Percentiles rank a stretch among this genome's conserved stretches.
Conservation (phyloP, 2,113 vertebrate genomes). For the Onychostruthus taczanowskii region DNA sequence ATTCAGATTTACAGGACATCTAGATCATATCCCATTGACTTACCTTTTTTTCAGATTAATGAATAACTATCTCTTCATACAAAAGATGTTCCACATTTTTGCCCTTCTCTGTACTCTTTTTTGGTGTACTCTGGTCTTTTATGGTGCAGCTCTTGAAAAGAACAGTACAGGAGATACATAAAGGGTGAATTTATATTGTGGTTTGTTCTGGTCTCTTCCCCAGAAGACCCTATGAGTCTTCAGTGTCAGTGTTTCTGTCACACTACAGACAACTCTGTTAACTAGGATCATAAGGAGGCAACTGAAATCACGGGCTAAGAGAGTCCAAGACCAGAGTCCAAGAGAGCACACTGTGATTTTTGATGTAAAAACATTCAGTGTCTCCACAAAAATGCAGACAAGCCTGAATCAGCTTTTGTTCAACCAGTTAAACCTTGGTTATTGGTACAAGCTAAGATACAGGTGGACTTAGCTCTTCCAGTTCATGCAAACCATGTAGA, state of each 20-base stretch:
- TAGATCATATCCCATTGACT: background rate
- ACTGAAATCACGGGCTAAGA: background rate
- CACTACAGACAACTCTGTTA: background rate
- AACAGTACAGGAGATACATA: background rate
- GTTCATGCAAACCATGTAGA: background rate
- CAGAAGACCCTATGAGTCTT: background rate
- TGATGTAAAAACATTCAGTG: background rate
- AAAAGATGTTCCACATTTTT: background rate
- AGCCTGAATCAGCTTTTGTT: background rate
- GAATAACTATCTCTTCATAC: background rate
- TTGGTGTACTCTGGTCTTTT: background rate
- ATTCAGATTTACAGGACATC: background rate
- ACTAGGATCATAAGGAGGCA: background rate
- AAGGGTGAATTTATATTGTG: background rate
- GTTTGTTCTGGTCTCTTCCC: background rate
- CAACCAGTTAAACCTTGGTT: background rate
- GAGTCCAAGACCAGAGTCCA: background rate
- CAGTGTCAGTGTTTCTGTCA: background rate
- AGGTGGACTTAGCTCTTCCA: background rate
- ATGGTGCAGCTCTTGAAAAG: background rate
- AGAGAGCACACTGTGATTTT: background rate
- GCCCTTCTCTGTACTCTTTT: background rate
- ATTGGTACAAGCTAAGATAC: background rate
- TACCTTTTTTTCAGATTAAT: background rate
- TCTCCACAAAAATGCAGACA: background rate